phyloP scores from a whole-genome alignment of 2,888 invertebrate genomes.

The Linnaemya tessellans region DNA sequence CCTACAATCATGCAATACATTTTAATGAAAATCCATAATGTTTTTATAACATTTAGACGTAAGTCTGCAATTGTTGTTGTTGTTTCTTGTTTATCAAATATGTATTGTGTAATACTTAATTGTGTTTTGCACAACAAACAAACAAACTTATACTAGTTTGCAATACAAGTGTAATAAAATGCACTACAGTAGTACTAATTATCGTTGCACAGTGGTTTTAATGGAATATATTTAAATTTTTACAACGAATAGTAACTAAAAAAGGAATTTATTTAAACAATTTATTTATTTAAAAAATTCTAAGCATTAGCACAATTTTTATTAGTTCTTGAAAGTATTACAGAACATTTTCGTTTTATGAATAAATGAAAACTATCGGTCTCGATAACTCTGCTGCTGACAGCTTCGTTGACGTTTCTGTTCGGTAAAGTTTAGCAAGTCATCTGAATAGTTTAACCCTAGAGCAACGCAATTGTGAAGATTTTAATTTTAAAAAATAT shows the following conservation, averaged over 20 bases:
- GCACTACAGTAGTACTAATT: constrained; percentile 1
- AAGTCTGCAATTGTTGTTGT: neutral
- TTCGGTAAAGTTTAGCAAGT: too few species aligned
- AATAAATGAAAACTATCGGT: too few species aligned
- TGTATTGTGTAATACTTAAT: constrained; percentile 19
- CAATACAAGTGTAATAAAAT: neutral
- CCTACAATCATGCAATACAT: constrained; percentile 40
- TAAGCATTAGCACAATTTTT: too few species aligned
- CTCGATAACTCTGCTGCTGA: too few species aligned
- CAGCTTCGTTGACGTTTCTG: too few species aligned
- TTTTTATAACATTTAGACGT: constrained; percentile 10
- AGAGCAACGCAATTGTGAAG: too few species aligned
- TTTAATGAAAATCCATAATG: constrained; percentile 11
- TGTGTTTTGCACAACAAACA: neutral
- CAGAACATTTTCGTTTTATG: too few species aligned
- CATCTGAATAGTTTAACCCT: too few species aligned
- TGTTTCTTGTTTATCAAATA: constrained; percentile 21
- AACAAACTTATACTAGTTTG: neutral
- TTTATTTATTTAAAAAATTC: neutral
- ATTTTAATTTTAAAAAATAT: too few species aligned
- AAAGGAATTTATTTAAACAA: too few species aligned
- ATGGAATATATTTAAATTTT: neutral
- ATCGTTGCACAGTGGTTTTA: constrained; percentile 19
- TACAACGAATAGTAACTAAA: neutral
- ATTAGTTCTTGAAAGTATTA: too few species aligned